phyloP scores from a whole-genome alignment of 2,888 invertebrate genomes.

The Heliconius ismenius region DNA sequence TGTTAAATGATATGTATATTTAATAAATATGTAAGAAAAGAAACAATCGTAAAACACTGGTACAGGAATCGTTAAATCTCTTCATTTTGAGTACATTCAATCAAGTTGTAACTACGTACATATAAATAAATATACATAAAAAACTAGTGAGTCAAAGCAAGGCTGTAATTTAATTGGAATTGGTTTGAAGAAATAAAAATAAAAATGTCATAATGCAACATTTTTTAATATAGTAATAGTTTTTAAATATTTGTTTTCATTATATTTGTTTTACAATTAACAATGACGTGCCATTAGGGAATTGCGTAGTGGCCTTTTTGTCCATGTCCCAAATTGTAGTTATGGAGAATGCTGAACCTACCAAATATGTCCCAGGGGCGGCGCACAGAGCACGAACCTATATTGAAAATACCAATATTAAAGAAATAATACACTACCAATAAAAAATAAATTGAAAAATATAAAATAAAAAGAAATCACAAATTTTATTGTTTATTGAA shows the following conservation, averaged over 20 bases:
- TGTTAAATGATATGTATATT: neutral
- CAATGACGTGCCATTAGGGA: conserved; percentile 66
- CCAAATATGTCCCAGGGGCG: conserved; percentile 85
- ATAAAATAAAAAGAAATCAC: neutral
- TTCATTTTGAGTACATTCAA: neutral
- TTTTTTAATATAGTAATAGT: conserved; percentile 9
- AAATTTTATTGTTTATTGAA: neutral
- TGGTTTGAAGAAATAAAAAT: conserved; percentile 10
- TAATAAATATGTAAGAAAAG: neutral
- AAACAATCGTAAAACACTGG: conserved; percentile 5
- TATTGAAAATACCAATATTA: conserved; percentile 46
- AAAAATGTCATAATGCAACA: neutral
- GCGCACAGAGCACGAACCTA: conserved; percentile 83
- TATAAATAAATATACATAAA: neutral
- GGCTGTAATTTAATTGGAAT: neutral
- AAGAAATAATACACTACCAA: neutral
- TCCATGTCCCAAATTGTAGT: conserved; percentile 50
- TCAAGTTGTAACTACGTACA: conserved; percentile 2
- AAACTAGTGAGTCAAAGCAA: neutral
- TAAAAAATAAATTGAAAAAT: neutral
- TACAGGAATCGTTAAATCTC: conserved; percentile 12
- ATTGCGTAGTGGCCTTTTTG: conserved; percentile 52
- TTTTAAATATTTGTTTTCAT: conserved; percentile 31
- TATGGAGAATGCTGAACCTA: conserved; percentile 83
- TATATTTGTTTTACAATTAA: conserved; percentile 63